Base-by-base conservation (phyloP, 2,888 invertebrate genomes). In the Morpho deidamia region DNA sequence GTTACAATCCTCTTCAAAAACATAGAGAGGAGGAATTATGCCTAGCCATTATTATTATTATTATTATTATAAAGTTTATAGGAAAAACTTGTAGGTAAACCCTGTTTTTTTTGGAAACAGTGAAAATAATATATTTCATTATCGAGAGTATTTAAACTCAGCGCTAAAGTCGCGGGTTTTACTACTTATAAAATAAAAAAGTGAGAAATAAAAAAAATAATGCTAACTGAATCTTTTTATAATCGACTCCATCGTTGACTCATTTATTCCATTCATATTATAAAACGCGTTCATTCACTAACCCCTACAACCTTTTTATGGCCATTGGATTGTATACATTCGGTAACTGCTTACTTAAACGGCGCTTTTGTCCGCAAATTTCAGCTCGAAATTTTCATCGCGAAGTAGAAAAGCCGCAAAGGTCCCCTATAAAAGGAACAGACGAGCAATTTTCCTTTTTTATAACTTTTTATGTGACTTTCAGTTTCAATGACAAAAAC, bases 311-410 rank as follows among this genome's bases (percentile, higher is more conserved):
- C 38, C 11, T 46, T 46, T 38, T 45, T 45, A 37, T 12, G 32
- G 14, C 38, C 46, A 23, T 46, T 33, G 33, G 23, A 48, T 40
- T 41, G 48, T 40, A 48, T 48, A 48, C 39, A 57, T 44, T 51
- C 48, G 35, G 54, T 54, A 45, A 56, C 55, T 55, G 51, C 55
- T 58, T 58, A 58, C 54, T 54, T 48, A 58, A 58, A 58, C 47
- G 57, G 33, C 35, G n/a, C 51, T 44, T 51, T 54, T 54, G 51
- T 58, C 48, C 48, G 42, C 46, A 23, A 47, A 44, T 51, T 57
- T 47, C 39, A 33, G 34, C 46, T 40, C 37, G 43, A 51, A 51
- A 54, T 58, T 58, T 51, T 40, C 41, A 47, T 45, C 32, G 41
- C 50, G 35, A 53, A 47, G 56, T 53, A 45, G 10, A 51, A 56